A percentile compares a stretch with the other conserved stretches of the same genome.
Conservation (phyloP, 2,888 invertebrate genomes). For the Alcis repandata region DNA sequence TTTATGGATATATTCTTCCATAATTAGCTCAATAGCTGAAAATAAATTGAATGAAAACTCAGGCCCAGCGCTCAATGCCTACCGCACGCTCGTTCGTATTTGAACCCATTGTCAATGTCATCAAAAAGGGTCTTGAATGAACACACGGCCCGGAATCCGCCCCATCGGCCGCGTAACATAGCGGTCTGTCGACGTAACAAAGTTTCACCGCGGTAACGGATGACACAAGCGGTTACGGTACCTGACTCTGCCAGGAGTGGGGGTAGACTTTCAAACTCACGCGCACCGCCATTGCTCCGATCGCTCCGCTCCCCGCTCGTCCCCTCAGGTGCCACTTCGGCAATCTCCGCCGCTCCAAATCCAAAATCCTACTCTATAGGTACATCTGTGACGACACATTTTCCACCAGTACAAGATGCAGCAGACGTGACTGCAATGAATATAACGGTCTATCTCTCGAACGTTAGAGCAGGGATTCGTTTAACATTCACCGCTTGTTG, state of each 20-base stretch:
- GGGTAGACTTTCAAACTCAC: conserved; percentile 75
- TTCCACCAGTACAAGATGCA: conserved; percentile 47
- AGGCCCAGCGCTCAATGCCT: conserved; percentile 3
- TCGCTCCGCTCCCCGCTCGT: conserved; percentile 51
- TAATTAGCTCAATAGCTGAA: background rate
- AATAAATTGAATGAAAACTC: conserved; percentile 3
- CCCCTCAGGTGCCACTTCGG: conserved; percentile 52
- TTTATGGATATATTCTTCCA: background rate
- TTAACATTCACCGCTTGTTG: conserved; percentile 53
- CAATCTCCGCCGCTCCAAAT: conserved; percentile 56
- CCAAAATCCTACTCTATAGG: conserved; percentile 53
- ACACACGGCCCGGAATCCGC: conserved; percentile 54
- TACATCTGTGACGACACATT: conserved; percentile 46
- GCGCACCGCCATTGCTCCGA: conserved; percentile 61
- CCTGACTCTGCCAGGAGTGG: conserved; percentile 55
- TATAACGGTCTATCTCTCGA: conserved; percentile 35
- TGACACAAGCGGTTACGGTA: conserved; percentile 85
- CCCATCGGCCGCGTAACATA: conserved; percentile 68
- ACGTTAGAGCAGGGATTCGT: conserved; percentile 58
- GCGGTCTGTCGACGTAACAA: conserved; percentile 77
- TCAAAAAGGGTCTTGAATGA: conserved; percentile 49
- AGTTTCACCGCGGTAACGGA: conserved; percentile 82
- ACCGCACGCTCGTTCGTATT: conserved; percentile 11
- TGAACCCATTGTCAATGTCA: conserved; percentile 37
- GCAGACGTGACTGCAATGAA: conserved; percentile 42